Evolutionary conservation across 2,797 vertebrate genomes (phyloP), one percentile per base, ranked within the genome.

Genomic region (Aselliscus stoliczkanus): DNA sequence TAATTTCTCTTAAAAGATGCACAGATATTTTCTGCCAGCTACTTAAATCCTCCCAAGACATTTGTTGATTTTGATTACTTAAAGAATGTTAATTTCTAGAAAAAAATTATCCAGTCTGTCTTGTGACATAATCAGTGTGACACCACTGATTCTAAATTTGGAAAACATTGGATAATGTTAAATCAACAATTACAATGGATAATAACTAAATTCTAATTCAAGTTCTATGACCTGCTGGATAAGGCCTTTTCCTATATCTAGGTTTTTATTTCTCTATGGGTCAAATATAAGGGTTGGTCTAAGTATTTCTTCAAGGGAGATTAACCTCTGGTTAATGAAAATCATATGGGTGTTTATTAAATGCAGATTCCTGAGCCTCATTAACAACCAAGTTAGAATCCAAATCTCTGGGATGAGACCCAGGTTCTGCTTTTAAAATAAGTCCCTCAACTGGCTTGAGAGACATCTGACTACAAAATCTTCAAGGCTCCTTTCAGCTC

Each of bases 21-120:
- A 75, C 87, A 95, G 62, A 91, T 90, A 77, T 90, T 92, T 69
- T 92, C 73, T 25, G 14, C 64, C 81, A 94, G 81, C 77, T 95
- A 39, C 72, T 93, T 75, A 88, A 85, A 69, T 47, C 47, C n/a
- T 84, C 56, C 52, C 37, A 54, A 90, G 27, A 23, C 14, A 82
- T 88, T 82, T 82, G 73, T 60, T 18, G 4, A 90, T 65, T 87
- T 34, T 86, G 84, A 88, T 37, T 92, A 79, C 54, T 69, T 77
- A 76, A 81, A 87, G 52, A 72, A 75, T 92, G 5, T 62, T 93
- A 95, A 50, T 64, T 87, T 54, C 70, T 93, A 93, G 70, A 58
- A 82, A 94, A 94, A 96, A 27, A 73, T 80, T 23, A 89, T 65
- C 44, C 81, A 54, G 29, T 27, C 50, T 81, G 23, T 29, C 25